Conservation (phyloP, 2,113 vertebrate genomes). For the Pterophyllum scalare region DNA sequence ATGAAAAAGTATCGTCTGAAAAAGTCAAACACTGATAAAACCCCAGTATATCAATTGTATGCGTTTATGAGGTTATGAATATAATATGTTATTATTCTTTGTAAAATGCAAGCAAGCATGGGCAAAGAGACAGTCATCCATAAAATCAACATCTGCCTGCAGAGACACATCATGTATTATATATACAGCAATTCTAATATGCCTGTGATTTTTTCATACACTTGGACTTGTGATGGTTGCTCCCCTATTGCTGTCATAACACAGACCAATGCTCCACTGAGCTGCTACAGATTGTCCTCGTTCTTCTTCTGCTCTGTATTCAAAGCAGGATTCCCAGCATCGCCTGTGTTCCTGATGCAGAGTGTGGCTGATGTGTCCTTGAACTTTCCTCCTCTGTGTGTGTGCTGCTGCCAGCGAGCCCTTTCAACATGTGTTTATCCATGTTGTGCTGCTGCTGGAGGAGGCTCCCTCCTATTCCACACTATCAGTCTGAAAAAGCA, state of each 20-base stretch:
- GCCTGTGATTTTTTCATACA: rapidly evolving
- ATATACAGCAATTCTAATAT: rapidly evolving
- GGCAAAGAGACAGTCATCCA: not conserved
- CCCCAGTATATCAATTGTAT: not conserved
- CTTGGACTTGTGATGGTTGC: not conserved
- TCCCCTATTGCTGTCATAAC: not conserved
- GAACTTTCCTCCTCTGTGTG: conserved; percentile 42
- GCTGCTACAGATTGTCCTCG: conserved; percentile 11
- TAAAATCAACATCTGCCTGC: not conserved
- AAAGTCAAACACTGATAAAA: not conserved
- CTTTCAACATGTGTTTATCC: conserved; percentile 2
- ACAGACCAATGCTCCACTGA: not conserved
- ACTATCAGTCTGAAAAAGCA: not conserved
- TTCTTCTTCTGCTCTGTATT: conserved; percentile 54
- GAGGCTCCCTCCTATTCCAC: not conserved
- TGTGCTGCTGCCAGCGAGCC: not conserved
- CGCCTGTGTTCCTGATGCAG: conserved; percentile 31
- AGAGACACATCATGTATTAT: not conserved
- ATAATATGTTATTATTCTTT: not conserved
- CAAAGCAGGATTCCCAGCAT: conserved; percentile 22
- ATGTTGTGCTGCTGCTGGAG: conserved; percentile 8
- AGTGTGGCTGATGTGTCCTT: conserved; percentile 43
- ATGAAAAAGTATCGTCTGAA: not conserved
- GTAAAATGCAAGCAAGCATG: not conserved
- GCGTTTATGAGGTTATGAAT: not conserved